Conservation (phyloP, 2,113 vertebrate genomes). For the Oryzias woworae region DNA sequence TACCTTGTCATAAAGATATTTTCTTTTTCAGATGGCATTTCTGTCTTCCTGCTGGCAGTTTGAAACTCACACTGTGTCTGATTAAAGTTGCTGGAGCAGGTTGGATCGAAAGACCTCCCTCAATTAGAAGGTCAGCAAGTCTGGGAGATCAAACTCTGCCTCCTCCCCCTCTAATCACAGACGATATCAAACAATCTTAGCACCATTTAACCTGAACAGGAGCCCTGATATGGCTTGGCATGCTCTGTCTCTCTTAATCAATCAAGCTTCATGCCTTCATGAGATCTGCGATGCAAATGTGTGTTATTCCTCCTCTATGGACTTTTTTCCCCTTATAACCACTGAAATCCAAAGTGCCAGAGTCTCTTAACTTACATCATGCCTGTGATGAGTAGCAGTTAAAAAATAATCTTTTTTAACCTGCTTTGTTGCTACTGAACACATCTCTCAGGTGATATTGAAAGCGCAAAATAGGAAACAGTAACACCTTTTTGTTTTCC, state of each 20-base stretch:
- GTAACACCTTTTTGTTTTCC: too few relatives aligned
- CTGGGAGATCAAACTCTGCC: slow-evolving; percentile 70
- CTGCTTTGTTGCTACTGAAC: too few relatives aligned
- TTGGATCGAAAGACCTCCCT: slow-evolving; percentile 71
- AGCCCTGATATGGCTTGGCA: slow-evolving; percentile 76
- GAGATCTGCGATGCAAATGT: slow-evolving; percentile 74
- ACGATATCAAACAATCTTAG: slow-evolving; percentile 81
- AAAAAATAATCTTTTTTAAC: too few relatives aligned
- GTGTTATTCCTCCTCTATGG: slow-evolving; percentile 42
- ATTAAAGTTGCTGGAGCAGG: slow-evolving; percentile 75
- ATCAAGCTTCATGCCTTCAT: slow-evolving; percentile 68
- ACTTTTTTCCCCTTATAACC: slow-evolving; percentile 7
- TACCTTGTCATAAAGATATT: background rate
- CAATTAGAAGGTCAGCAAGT: slow-evolving; percentile 72
- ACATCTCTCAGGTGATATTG: too few relatives aligned
- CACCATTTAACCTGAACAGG: slow-evolving; percentile 79
- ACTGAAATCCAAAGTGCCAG: too few relatives aligned
- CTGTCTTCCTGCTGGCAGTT: slow-evolving; percentile 47
- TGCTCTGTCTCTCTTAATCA: slow-evolving; percentile 84
- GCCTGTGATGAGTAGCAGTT: too few relatives aligned
- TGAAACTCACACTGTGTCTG: slow-evolving; percentile 57
- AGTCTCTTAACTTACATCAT: too few relatives aligned
- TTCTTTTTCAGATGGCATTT: slow-evolving; percentile 10
- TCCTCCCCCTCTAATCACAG: slow-evolving; percentile 77
- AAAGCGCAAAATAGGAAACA: too few relatives aligned